Conservation (phyloP, 2,888 invertebrate genomes). For the Phortica magna region DNA sequence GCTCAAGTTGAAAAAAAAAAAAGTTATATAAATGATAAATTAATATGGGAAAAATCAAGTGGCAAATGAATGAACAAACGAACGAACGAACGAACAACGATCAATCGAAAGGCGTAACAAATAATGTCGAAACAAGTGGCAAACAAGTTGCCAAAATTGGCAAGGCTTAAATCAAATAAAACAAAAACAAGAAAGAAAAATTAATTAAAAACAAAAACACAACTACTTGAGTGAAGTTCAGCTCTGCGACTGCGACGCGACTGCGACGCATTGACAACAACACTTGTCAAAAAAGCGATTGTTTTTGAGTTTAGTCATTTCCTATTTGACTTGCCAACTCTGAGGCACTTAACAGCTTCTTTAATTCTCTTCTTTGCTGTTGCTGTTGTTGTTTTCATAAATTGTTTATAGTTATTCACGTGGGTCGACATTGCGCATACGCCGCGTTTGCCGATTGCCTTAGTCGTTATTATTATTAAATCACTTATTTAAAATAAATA, state of each 20-base stretch:
- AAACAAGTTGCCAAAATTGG: slow-evolving; percentile 72
- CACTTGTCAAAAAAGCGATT: slow-evolving; percentile 5
- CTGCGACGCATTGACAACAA: not conserved
- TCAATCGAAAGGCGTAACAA: slow-evolving; percentile 55
- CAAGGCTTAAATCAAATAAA: slow-evolving; percentile 66
- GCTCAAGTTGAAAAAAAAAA: not conserved
- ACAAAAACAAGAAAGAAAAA: slow-evolving; percentile 46
- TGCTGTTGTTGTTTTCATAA: not conserved
- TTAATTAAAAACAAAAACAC: slow-evolving; percentile 12
- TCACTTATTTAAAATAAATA: slow-evolving; percentile 39
- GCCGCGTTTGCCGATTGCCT: slow-evolving; percentile 3
- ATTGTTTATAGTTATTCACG: slow-evolving; percentile 7
- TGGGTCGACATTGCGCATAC: slow-evolving; percentile 21
- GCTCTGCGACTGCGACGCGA: not conserved
- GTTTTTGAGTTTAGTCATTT: not conserved
- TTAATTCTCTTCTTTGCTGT: slow-evolving; percentile 9
- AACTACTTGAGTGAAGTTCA: not conserved
- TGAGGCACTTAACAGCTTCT: slow-evolving; percentile 20
- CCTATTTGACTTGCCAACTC: not conserved
- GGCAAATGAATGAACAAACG: slow-evolving; percentile 7
- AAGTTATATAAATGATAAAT: slow-evolving; percentile 62
- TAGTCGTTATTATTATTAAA: slow-evolving; percentile 9
- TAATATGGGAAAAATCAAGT: slow-evolving; percentile 63
- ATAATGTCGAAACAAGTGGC: slow-evolving; percentile 56
- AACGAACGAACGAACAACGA: slow-evolving; percentile 13